Base-by-base conservation (phyloP, 2,888 invertebrate species). In the Gymnosoma rotundatum region DNA sequence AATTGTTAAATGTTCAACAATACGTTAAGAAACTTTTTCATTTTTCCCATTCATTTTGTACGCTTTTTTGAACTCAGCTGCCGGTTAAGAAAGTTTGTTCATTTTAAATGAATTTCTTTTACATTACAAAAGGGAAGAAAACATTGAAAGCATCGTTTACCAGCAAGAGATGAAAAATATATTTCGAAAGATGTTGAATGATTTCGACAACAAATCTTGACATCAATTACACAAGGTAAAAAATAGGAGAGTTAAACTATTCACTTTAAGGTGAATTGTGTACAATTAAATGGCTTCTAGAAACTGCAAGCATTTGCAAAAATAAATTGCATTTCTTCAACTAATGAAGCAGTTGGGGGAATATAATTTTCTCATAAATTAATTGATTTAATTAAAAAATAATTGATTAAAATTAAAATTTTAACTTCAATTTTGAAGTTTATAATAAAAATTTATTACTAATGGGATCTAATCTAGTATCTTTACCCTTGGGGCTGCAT, bases 31-130 rank as follows among this genome's bases (percentile, higher is more conserved):
- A 61, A 70, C 36, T 38, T 38, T 48, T 72, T 78, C 56, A 64
- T 63, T 56, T 25, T 16, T 66, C n/a, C n/a, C n/a, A n/a, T n/a
- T 75, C 56, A 16, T 6, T 54, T 18, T 42, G 48, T 21, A 6
- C 32, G 12, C 64, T 50, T 42, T 12, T 32, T 42, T 12, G 12
- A 12, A 12, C 42, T 1, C 70, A 81, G 75, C 70, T 82, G 76
- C 21, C 67, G 78, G 73, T 78, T 78, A 78, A 78, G 21, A 69
- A 69, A 58, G 73, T 73, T 52, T 48, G 48, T 67, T 72, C 36
- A 25, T 12, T 50, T 38, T 16, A 12, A 42, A 42, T 7, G 12
- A 42, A 42, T 42, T 42, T 42, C 12, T 42, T 42, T 42, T 42
- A 12, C 4, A 42, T 9, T 12, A 4, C 0, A 12, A 42, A 7